A percentile compares a stretch with the other conserved stretches of the same genome.
These are phyloP conservation scores for Nomada flava DNA, from an alignment of 2,888 invertebrate species.

Conservation along the genomic window DNA sequence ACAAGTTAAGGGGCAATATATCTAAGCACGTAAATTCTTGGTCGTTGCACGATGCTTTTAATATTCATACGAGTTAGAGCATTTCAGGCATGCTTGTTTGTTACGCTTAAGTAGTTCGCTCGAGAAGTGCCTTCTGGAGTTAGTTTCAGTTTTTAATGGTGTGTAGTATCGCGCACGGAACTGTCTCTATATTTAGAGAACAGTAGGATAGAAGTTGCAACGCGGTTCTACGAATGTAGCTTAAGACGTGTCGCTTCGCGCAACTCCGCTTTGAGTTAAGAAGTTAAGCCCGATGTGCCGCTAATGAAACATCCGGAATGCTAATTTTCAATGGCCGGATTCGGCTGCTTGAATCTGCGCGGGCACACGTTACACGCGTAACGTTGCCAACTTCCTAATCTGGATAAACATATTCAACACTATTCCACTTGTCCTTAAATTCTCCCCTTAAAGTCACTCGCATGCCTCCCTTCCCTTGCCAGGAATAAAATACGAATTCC, in stretches of 20 bases:
- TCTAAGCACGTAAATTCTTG: too few species aligned
- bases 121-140: too few species aligned
- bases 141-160: too few species aligned
- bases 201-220: neutral
- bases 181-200: neutral
- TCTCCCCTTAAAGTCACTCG: neutral
- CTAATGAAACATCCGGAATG: constrained; percentile 56
- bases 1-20: too few species aligned
- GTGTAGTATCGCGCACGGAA: neutral
- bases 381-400: neutral
- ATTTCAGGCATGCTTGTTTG: too few species aligned
- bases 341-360: constrained; percentile 13
- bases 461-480: neutral
- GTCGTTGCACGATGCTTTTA: too few species aligned
- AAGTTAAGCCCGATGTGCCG: constrained; percentile 48
- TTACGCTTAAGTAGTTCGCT: too few species aligned
- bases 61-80: too few species aligned
- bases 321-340: constrained; percentile 46
- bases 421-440: neutral
- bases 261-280: constrained; percentile 21
- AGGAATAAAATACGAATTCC: neutral
- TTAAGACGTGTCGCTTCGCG: neutral
- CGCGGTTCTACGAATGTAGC: neutral
- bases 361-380: constrained; percentile 6
- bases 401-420: constrained; percentile 29